Evolutionary conservation across 2,888 invertebrate species (phyloP), one percentile per base, ranked within the genome.

Genomic region (Melanargia galathea): DNA sequence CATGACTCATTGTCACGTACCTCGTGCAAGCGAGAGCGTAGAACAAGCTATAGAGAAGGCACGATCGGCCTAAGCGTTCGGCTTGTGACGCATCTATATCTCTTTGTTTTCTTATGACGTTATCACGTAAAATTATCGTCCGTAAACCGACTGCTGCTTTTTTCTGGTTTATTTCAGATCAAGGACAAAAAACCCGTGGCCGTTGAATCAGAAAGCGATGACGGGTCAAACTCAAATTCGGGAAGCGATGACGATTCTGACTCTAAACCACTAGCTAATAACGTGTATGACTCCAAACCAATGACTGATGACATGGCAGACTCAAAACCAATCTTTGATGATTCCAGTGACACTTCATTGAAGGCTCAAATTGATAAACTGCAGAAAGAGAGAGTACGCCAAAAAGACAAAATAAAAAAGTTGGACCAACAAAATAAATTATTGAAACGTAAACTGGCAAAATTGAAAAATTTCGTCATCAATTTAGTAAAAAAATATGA

Each of bases 401-500:
- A 52, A 13, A 1, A 13, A 22, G 52, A 18, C 6, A 52, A 52
- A 52, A 52, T 52, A 7, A 35, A 20, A 33, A 52, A 52, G 20
- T 20, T 52, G 11, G 35, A 52, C 3, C 35, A 52, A 20, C 33
- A 52, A 35, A 52, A 52, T 35, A 18, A 35, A 20, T 18, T 52
- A 13, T 13, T 52, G 13, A 52, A 52, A 35, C 33, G 35, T 11
- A 52, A 52, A 52, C 33, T 52, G 13, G 18, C 52, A 6, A 52
- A 52, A 52, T 35, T 52, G 20, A 52, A 52, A 35, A 52, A 20
- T 20, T 52, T 52, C 20, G 52, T 52, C 7, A 52, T 52, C 18
- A 33, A 52, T 35, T 35, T 52, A 35, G 52, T 52, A 6, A 52
- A 52, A 52, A 52, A 52, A 6, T 52, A 52, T 13, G 52, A 52